Base-by-base conservation (phyloP, 2,113 vertebrate species). In the Seriola quinqueradiata region DNA sequence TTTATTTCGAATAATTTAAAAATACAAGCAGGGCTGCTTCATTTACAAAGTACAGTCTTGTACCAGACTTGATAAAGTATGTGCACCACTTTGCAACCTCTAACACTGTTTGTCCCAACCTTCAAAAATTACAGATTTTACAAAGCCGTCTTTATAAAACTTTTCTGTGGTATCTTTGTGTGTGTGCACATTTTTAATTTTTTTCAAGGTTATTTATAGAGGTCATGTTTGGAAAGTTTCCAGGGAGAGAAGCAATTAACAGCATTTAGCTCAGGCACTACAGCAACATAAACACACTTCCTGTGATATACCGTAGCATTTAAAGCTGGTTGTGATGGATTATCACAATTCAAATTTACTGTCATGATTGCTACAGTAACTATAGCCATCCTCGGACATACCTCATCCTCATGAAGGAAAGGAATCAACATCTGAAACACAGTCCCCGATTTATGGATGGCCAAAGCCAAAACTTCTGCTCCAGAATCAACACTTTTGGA, bases 1-100 rank as follows among this genome's bases (percentile, higher is more conserved):
- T 89, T 89, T 88, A 88, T 92, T 92, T 75, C 55, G 1, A 88
- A 89, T 86, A 66, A 82, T 48, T 85, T 48, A 67, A 73, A 77
- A 71, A 70, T n/a, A 65, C 40, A 88, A 63, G 34, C 19, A 48
- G 28, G 10, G n/a, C 9, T 44, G 66, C 23, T 74, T 73, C n/a
- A 60, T 71, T 59, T 54, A 55, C 28, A 74, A 74, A 57, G 46
- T 59, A 42, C 40, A 58, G 38, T 46, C 23, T 19, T 36, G 19
- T n/a, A 23, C 10, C 38, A 54, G 60, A 63, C 16, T 40, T 57
- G 25, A 81, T 19, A 67, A 4, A 67, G 5, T 32, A 10, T 48
- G 44, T 57, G 21, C 0, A 1, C 19, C 44, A 25, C 19, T 67
- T 63, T 16, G 40, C 40, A 46, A 34, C 8, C 17, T 67, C 48